phyloP scores from a whole-genome alignment of 2,113 vertebrate genomes.

The Hoplias malabaricus region DNA sequence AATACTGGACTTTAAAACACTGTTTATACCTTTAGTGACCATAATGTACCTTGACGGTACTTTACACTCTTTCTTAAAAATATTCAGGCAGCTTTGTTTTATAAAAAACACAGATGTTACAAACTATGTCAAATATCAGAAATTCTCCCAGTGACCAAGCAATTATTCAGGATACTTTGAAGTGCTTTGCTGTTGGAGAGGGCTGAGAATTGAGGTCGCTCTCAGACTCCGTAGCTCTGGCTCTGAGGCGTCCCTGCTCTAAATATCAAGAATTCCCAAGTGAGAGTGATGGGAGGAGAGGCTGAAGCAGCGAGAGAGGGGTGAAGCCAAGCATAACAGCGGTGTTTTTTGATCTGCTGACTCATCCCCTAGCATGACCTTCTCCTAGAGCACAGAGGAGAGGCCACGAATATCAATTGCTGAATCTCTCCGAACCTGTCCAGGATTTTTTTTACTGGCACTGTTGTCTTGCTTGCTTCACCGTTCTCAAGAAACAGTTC shows the following conservation, averaged over 20 bases:
- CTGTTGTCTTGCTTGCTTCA: neutral
- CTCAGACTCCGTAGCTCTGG: constrained; percentile 29
- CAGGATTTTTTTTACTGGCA: neutral
- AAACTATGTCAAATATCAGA: constrained; percentile 10
- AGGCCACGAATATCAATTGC: constrained; percentile 55
- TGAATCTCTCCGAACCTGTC: constrained; percentile 7
- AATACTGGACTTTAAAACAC: too few relatives aligned
- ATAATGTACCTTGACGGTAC: neutral
- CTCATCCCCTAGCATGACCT: constrained; percentile 60
- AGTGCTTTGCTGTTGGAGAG: constrained; percentile 42
- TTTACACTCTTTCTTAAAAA: neutral
- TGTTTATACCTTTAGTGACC: too few relatives aligned
- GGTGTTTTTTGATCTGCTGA: constrained; percentile 54
- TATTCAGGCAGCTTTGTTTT: neutral
- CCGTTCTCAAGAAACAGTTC: neutral
- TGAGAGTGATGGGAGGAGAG: constrained; percentile 18
- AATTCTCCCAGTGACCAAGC: constrained; percentile 6
- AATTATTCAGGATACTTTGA: constrained; percentile 52
- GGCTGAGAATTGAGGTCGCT: constrained; percentile 57
- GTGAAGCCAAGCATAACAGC: constrained; percentile 54
- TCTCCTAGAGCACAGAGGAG: constrained; percentile 44
- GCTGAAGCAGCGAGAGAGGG: constrained; percentile 21
- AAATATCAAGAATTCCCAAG: constrained; percentile 51
- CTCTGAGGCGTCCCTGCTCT: constrained; percentile 22
- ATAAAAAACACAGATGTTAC: neutral